These are phyloP conservation scores for Ianthella basta DNA, from an alignment of 37 sponge, comb jelly and placozoan species.

Conservation along the genomic window DNA sequence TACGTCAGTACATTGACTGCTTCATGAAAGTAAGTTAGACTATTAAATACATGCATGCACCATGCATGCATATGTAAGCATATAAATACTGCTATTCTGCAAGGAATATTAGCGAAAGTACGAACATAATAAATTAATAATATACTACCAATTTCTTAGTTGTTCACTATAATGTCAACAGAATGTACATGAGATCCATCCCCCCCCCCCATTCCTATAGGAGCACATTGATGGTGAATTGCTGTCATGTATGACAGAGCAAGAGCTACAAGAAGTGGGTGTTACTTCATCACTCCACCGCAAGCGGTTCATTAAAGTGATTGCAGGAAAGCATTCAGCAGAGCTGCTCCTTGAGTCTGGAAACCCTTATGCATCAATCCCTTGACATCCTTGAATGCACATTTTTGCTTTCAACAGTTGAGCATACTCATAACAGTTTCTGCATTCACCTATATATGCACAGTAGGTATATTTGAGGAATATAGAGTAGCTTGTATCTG, in stretches of 20 bases:
- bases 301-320: constrained; percentile 5
- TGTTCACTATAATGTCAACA: too few relatives aligned
- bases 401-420: background rate
- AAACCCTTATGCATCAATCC: background rate
- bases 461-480: too few relatives aligned
- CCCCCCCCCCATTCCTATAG: background rate
- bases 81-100: too few relatives aligned
- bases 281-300: constrained; percentile 41
- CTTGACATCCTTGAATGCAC: background rate
- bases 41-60: too few relatives aligned
- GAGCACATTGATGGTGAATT: constrained; percentile 57
- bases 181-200: too few relatives aligned
- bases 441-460: too few relatives aligned
- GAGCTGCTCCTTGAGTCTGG: background rate
- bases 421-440: background rate
- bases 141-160: too few relatives aligned
- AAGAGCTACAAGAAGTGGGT: constrained; percentile 49
- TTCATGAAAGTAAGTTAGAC: constrained; percentile 14
- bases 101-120: too few relatives aligned
- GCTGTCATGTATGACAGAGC: constrained; percentile 43
- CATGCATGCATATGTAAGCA: too few relatives aligned
- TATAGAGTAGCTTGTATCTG: too few relatives aligned
- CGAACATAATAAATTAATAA: too few relatives aligned
- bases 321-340: constrained; percentile 6
- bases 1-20: constrained; percentile 7